Evolutionary conservation across 1,140 invertebrate genomes (phyloP).

Genomic region (Aphaenogaster ashmeadi): DNA sequence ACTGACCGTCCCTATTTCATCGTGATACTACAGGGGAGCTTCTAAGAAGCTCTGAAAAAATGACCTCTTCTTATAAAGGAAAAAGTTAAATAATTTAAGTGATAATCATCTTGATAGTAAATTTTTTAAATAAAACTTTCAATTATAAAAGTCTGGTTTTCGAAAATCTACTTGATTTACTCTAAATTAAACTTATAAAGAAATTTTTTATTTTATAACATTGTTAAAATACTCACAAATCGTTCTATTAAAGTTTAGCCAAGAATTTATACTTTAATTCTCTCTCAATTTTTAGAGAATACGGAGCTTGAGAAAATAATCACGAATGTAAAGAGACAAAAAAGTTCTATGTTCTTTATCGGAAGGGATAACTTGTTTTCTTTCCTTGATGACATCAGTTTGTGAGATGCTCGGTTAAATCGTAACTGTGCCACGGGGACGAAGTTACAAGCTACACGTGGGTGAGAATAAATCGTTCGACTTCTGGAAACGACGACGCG

Average conservation of each 20-base stretch:
- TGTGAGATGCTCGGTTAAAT: conserved; percentile 45
- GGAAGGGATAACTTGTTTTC: conserved; percentile 16
- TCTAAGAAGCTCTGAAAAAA: background rate
- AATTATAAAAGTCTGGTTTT: background rate
- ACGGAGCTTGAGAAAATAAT: background rate
- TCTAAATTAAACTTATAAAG: background rate
- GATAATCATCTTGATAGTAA: background rate
- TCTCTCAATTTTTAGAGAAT: background rate
- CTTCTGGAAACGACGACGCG: conserved; percentile 47
- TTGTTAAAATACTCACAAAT: background rate
- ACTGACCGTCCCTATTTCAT: conserved; percentile 15
- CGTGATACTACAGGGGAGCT: background rate
- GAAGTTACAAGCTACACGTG: conserved; percentile 45
- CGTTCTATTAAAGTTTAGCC: background rate
- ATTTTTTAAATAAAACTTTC: background rate
- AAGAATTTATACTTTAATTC: background rate
- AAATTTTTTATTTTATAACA: background rate
- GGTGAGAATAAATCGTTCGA: conserved; percentile 65
- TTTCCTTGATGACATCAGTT: background rate
- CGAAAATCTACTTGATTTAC: background rate
- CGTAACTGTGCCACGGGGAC: conserved; percentile 61
- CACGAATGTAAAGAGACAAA: background rate
- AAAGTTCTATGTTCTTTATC: background rate
- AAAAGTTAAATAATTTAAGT: background rate
- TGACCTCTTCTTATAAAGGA: background rate